phyloP scores from a whole-genome alignment of 1,140 invertebrate species.

The Halyomorpha halys region DNA sequence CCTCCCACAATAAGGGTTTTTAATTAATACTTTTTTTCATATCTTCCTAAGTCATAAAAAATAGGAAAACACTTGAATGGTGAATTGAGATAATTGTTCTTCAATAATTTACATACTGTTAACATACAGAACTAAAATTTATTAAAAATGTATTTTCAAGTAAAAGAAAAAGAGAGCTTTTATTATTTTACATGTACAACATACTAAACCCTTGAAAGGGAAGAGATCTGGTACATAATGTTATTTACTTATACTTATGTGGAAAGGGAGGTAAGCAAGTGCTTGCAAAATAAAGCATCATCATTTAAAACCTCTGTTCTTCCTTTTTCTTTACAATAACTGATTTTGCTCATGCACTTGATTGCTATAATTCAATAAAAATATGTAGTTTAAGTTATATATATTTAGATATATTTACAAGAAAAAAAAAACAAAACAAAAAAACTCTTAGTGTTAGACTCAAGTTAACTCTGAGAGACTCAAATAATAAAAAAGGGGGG shows the following conservation, averaged over 20 bases:
- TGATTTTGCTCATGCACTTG: slow-evolving; percentile 16
- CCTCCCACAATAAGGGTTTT: slow-evolving; percentile 16
- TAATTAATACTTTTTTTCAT: not conserved
- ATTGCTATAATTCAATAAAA: slow-evolving; percentile 10
- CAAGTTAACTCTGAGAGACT: slow-evolving; percentile 5
- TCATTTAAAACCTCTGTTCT: not conserved
- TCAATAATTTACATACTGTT: too few species aligned
- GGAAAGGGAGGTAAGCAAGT: slow-evolving; percentile 15
- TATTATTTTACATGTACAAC: too few species aligned
- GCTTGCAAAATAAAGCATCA: slow-evolving; percentile 15
- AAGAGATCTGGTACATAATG: too few species aligned
- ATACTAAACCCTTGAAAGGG: too few species aligned
- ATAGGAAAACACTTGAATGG: too few species aligned
- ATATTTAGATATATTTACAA: slow-evolving; percentile 5
- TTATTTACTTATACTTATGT: slow-evolving; percentile 3
- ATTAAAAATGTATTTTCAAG: too few species aligned
- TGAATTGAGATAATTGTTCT: too few species aligned
- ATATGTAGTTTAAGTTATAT: slow-evolving; percentile 11
- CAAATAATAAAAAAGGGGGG: not conserved
- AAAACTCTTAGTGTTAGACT: slow-evolving; percentile 10
- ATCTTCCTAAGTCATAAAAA: slow-evolving; percentile 2
- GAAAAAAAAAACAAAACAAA: not conserved
- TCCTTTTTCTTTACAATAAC: slow-evolving; percentile 7
- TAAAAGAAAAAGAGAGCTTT: too few species aligned
- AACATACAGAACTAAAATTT: too few species aligned